Evolutionary conservation across 2,113 vertebrate genomes (phyloP).

Genomic region (Tetrao urogallus): DNA sequence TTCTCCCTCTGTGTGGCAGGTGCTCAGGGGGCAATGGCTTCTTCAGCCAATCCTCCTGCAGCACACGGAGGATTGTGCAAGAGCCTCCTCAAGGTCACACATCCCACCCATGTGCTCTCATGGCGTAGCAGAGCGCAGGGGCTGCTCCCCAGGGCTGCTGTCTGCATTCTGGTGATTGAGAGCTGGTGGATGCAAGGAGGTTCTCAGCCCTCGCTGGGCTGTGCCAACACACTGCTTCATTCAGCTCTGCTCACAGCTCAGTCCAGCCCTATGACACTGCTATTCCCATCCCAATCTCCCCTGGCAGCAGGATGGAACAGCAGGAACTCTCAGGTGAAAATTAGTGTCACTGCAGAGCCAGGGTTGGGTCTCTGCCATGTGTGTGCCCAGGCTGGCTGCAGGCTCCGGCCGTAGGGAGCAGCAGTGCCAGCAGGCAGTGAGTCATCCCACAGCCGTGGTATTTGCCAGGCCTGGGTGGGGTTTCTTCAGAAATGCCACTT

Average conservation of each 20-base stretch:
- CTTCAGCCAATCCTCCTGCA: not conserved
- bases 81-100: not conserved
- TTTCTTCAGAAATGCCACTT: constrained; percentile 51
- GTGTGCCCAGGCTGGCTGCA: not conserved
- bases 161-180: not conserved
- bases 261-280: constrained; percentile 30
- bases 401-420: constrained; percentile 1
- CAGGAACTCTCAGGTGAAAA: not conserved
- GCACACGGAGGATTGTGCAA: not conserved
- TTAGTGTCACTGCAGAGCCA: constrained; percentile 20
- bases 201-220: not conserved
- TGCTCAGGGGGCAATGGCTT: not conserved
- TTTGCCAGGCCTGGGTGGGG: constrained; percentile 60
- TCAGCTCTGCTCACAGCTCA: constrained; percentile 48
- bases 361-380: not conserved
- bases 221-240: not conserved
- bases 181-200: not conserved
- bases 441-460: not conserved
- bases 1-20: not conserved
- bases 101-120: not conserved
- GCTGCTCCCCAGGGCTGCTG: not conserved
- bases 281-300: constrained; percentile 47
- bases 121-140: not conserved
- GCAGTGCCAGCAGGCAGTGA: constrained; percentile 39
- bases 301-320: constrained; percentile 48